Base-by-base conservation (phyloP, 2,797 vertebrate genomes). In the Mus caroli region DNA sequence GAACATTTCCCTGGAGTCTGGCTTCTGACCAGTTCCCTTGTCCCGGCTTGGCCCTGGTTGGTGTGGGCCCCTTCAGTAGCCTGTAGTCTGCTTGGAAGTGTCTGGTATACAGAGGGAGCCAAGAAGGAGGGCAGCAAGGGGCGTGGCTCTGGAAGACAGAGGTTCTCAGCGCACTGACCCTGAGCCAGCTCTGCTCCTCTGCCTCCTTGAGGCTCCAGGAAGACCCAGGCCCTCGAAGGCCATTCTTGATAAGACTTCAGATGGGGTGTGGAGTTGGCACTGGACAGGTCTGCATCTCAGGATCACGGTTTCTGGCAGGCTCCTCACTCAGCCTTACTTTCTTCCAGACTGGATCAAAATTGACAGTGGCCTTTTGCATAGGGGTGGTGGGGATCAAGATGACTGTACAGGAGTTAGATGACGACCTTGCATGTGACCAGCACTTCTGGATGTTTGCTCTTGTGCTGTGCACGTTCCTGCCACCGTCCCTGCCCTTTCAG, bases 391-490 rank as follows among this genome's bases (percentile, higher is more conserved):
- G n/a, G 12, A 26, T 8, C 46, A 19, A 73, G 13, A 64, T 13
- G 34, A 0, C 17, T 7, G 2, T 2, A 3, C 17, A 3, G 9
- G 3, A 34, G 82, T 31, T 3, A 37, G 93, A 52, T 0, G 43
- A 56, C 28, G 43, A 76, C 28, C 28, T 62, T 43, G 75, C 2
- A 0, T 17, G 17, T 17, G 64, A 43, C 84, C 20, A 4, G 64
- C 0, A 34, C 73, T 54, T 20, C 0, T 24, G 17, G 26, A 3
- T 3, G 1, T 9, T 20, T 58, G 34, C 73, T 52, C 9, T 0
- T 1, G 26, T 7, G 22, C 67, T 4, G 10, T 5, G 19, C 17
- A 22, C 1, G 0, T 37, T 34, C 15, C 15, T 11, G 0, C 46
- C 24, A 1, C 28, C 8, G 13, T n/a, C 11, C 26, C 85, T 34